Percentiles rank a stretch among this genome's conserved stretches.
These are phyloP conservation scores for Cancer borealis DNA, from an alignment of 2,888 invertebrate species.

Conservation along the genomic window DNA sequence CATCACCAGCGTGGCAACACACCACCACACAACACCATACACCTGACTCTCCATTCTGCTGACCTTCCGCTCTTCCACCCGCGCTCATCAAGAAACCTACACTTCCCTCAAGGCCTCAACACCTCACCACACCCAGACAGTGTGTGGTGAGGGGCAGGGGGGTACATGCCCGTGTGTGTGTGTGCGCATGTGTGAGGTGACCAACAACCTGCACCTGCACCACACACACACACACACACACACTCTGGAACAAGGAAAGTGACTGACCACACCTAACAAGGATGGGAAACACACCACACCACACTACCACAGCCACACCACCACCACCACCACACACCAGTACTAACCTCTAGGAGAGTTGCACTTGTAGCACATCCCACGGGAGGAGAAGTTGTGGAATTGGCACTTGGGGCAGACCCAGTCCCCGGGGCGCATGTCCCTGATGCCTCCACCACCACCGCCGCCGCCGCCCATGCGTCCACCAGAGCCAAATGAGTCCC, in stretches of 20 bases:
- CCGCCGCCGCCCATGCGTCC: conserved; percentile 43
- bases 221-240: not conserved
- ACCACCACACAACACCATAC: not conserved
- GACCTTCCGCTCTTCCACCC: not conserved
- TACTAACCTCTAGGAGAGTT: conserved; percentile 65
- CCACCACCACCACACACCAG: conserved; percentile 34
- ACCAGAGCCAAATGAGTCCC: conserved; percentile 33
- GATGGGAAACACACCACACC: not conserved
- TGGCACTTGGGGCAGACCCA: conserved; percentile 71
- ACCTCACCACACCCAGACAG: not conserved
- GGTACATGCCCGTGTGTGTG: too few relatives aligned
- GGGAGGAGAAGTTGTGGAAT: conserved; percentile 73
- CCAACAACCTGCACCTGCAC: not conserved
- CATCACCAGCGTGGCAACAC: not conserved
- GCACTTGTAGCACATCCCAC: conserved; percentile 73
- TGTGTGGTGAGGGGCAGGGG: too few relatives aligned
- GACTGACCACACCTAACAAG: conserved; percentile 55
- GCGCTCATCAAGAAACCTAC: not conserved
- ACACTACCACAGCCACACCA: not conserved
- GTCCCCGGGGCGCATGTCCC: conserved; percentile 72
- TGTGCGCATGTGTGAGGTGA: too few relatives aligned
- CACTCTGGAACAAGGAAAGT: not conserved
- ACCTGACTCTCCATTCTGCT: not conserved
- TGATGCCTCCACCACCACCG: conserved; percentile 60
- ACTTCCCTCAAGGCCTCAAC: not conserved